These are phyloP conservation scores for Keiferia lycopersicella DNA, from an alignment of 2,888 invertebrate species.

Conservation along the genomic window DNA sequence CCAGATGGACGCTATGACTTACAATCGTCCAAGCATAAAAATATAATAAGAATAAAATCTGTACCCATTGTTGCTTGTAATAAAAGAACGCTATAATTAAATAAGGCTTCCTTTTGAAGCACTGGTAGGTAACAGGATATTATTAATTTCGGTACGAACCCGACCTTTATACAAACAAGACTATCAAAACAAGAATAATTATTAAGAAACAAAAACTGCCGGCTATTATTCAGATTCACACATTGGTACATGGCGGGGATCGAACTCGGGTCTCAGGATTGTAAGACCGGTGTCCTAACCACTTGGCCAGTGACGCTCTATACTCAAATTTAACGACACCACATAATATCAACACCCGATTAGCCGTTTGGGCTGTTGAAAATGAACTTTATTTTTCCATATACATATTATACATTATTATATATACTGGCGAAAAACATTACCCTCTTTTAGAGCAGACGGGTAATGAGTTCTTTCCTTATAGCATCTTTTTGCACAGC, in stretches of 20 bases:
- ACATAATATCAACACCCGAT: no score
- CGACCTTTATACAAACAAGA: neutral
- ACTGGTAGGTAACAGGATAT: neutral
- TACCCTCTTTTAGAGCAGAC: no score
- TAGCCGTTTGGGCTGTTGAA: no score
- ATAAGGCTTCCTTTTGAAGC: conserved; percentile 1
- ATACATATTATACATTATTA: neutral
- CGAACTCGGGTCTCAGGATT: no score
- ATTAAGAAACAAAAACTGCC: neutral
- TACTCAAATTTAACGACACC: no score
- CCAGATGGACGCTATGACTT: neutral
- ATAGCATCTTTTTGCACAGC: conserved; percentile 23
- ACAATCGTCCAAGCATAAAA: neutral
- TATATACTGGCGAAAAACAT: neutral
- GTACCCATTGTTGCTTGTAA: neutral
- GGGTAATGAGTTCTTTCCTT: conserved; percentile 27
- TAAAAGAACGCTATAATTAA: neutral
- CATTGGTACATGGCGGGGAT: no score
- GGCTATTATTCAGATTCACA: no score
- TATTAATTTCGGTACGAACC: neutral
- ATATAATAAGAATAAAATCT: no score
- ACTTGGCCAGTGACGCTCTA: no score
- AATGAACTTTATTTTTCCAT: neutral
- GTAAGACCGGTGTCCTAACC: no score
- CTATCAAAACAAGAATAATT: neutral